Conservation (phyloP, 2,888 invertebrate genomes). For the Aphrophora alni region DNA sequence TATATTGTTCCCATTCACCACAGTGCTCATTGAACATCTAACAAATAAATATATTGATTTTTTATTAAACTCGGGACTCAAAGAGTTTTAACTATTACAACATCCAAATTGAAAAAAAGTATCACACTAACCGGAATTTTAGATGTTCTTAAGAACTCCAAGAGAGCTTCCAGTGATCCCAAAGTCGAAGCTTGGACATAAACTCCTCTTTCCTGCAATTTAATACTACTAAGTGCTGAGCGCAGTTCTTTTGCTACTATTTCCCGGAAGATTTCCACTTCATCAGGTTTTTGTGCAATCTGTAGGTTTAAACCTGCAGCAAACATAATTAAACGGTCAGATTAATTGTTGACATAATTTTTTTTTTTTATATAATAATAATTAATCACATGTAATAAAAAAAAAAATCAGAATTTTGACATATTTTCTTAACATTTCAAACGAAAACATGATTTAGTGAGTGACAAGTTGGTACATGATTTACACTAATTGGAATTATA, state of each 20-base stretch:
- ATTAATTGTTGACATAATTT: too few relatives aligned
- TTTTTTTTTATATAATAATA: neutral
- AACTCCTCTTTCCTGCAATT: conserved; percentile 89
- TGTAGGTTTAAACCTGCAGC: conserved; percentile 80
- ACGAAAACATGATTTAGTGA: too few relatives aligned
- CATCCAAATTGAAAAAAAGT: too few relatives aligned
- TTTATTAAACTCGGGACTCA: too few relatives aligned
- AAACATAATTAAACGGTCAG: conserved; percentile 7
- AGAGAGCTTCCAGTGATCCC: conserved; percentile 95
- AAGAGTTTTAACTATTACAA: too few relatives aligned
- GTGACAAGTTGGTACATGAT: too few relatives aligned
- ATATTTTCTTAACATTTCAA: neutral
- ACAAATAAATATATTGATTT: too few relatives aligned
- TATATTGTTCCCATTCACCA: too few relatives aligned
- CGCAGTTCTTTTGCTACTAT: conserved; percentile 88
- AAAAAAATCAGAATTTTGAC: too few relatives aligned
- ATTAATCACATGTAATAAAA: too few relatives aligned
- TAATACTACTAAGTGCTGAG: conserved; percentile 90
- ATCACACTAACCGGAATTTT: conserved; percentile 93
- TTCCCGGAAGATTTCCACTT: conserved; percentile 85
- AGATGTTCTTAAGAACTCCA: conserved; percentile 89
- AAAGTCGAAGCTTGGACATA: conserved; percentile 99
- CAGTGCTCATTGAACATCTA: too few relatives aligned
- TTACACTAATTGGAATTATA: too few relatives aligned
- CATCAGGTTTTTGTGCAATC: conserved; percentile 92